Percentiles rank a stretch among this genome's conserved stretches.
phyloP scores from a whole-genome alignment of 2,797 vertebrate species.

The Thalassophryne amazonica region DNA sequence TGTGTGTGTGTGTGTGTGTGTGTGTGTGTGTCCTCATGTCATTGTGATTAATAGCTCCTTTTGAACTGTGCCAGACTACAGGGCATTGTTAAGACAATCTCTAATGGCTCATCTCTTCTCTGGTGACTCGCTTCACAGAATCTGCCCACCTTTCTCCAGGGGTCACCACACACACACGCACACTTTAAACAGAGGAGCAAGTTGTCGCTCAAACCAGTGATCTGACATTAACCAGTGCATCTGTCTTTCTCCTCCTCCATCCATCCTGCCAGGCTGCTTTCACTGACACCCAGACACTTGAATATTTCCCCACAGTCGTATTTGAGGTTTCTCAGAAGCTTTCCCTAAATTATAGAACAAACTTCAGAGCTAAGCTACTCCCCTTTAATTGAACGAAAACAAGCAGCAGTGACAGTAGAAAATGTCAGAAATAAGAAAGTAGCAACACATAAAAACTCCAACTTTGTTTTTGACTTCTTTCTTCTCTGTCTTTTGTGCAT shows the following conservation, averaged over 20 bases:
- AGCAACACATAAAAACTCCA: slow-evolving; percentile 13
- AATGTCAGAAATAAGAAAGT: slow-evolving; percentile 21
- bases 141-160: slow-evolving; percentile 33
- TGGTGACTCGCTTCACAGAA: slow-evolving; percentile 31
- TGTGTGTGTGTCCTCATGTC: slow-evolving; percentile 28
- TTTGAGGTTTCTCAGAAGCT: slow-evolving; percentile 30
- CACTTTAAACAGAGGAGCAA: slow-evolving; percentile 33
- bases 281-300: slow-evolving; percentile 13
- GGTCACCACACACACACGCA: slow-evolving; percentile 21
- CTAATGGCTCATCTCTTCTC: slow-evolving; percentile 67
- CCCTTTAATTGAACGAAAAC: slow-evolving; percentile 21
- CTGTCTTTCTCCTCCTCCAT: background rate
- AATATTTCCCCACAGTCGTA: slow-evolving; percentile 21
- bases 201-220: slow-evolving; percentile 6
- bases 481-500: slow-evolving; percentile 13
- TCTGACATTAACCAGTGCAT: slow-evolving; percentile 8
- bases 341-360: slow-evolving; percentile 15
- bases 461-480: background rate
- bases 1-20: slow-evolving; percentile 5
- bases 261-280: slow-evolving; percentile 6
- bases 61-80: slow-evolving; percentile 60
- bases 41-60: slow-evolving; percentile 72
- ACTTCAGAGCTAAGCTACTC: slow-evolving; percentile 7
- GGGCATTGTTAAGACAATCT: slow-evolving; percentile 54
- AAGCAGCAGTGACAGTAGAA: slow-evolving; percentile 6